A percentile compares a stretch with the other conserved stretches of the same genome.
Conservation (phyloP, 2,797 vertebrate genomes). For the Eulemur albifrons region DNA sequence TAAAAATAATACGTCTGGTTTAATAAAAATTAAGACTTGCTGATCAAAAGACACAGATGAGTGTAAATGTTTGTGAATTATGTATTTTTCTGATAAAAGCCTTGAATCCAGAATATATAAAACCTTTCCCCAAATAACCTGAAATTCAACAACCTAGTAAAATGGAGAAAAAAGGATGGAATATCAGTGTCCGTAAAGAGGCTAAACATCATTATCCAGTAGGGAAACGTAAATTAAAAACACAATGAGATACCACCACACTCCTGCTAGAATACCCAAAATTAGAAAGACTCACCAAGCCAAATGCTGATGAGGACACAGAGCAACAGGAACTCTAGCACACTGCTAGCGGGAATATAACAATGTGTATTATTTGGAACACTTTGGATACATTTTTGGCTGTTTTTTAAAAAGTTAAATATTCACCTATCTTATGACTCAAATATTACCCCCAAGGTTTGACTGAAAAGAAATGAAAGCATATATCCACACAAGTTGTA, state of each 20-base stretch:
- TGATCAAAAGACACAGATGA: background rate
- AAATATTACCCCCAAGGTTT: background rate
- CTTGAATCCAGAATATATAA: background rate
- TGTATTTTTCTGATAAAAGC: background rate
- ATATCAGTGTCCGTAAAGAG: background rate
- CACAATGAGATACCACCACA: fast-evolving
- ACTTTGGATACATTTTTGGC: background rate
- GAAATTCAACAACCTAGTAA: background rate
- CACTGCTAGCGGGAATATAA: background rate
- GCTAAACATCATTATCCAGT: background rate
- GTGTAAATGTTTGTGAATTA: background rate
- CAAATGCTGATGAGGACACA: fast-evolving
- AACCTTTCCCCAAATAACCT: background rate
- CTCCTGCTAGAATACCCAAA: background rate
- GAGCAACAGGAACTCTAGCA: fast-evolving
- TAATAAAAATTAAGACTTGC: background rate
- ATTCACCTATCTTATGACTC: background rate
- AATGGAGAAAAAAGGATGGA: background rate
- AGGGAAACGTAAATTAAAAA: background rate
- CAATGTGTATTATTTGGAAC: background rate
- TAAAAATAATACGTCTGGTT: background rate
- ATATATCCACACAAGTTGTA: background rate
- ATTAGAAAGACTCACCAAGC: background rate
- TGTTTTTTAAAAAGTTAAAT: background rate
- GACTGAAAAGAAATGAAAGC: background rate